Percentiles rank a stretch among this genome's conserved stretches.
These are phyloP conservation scores for Babylonia areolata DNA, from an alignment of 1,140 invertebrate species.

Conservation along the genomic window DNA sequence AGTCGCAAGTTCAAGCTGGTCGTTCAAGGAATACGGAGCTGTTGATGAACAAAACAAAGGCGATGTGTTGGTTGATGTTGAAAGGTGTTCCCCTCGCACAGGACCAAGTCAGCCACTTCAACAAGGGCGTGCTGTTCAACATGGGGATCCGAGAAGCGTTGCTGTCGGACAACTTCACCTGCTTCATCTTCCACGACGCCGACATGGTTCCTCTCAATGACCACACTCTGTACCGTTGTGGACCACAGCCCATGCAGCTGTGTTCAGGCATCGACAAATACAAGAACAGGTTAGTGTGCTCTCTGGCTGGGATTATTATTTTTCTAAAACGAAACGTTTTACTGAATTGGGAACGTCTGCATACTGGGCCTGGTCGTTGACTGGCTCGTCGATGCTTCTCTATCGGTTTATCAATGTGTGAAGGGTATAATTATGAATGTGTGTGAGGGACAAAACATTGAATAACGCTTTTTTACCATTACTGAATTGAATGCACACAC, in stretches of 20 bases:
- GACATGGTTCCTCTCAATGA: conserved; percentile 82
- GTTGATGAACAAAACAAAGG: no score
- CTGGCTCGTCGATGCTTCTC: neutral
- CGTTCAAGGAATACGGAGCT: no score
- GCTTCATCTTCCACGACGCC: conserved; percentile 96
- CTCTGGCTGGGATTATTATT: neutral
- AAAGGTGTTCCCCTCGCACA: no score
- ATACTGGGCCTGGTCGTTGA: neutral
- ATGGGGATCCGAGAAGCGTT: conserved; percentile 91
- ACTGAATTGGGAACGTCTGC: neutral
- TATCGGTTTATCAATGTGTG: no score
- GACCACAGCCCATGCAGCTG: conserved; percentile 83
- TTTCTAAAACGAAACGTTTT: neutral
- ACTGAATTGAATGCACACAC: no score
- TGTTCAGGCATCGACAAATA: conserved; percentile 75
- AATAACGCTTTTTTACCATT: no score
- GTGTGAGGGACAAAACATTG: no score
- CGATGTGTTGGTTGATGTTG: no score
- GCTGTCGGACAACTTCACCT: conserved; percentile 81
- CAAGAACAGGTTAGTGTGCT: conserved; percentile 82
- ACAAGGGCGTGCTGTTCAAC: conserved; percentile 95
- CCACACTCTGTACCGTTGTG: conserved; percentile 81
- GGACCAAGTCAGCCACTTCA: no score
- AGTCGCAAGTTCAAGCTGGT: no score
- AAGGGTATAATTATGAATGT: no score